Evolutionary conservation across 2,888 invertebrate genomes (phyloP).

Genomic region (Drosophila crucigera): DNA sequence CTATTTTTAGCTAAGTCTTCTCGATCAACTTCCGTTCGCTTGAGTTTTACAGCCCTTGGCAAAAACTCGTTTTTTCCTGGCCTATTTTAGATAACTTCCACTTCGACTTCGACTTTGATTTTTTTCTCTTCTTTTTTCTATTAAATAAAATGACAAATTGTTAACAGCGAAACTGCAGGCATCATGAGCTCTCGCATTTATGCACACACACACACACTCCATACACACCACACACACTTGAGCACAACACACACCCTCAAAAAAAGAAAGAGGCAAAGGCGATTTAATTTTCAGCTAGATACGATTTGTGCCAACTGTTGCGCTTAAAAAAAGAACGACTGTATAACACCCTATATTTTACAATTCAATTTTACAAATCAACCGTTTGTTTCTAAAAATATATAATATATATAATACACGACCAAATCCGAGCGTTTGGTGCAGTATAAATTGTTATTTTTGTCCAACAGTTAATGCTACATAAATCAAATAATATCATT

Average conservation of each 20-base stretch:
- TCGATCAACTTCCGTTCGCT: slow-evolving; percentile 34
- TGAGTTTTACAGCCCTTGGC: not conserved
- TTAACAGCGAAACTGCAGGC: slow-evolving; percentile 6
- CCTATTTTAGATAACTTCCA: not conserved
- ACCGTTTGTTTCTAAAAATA: not conserved
- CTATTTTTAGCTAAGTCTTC: slow-evolving; percentile 41
- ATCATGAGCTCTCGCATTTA: not conserved
- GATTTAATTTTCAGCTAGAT: not conserved
- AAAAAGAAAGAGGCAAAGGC: not conserved
- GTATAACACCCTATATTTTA: not conserved
- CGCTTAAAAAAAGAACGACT: not conserved
- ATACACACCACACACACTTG: slow-evolving; percentile 1
- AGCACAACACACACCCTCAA: not conserved
- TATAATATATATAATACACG: not conserved
- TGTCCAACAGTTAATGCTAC: not conserved
- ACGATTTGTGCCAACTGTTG: not conserved
- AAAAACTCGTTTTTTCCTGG: slow-evolving; percentile 15
- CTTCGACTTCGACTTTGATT: not conserved
- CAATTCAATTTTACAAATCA: not conserved
- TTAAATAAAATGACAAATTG: slow-evolving; percentile 11
- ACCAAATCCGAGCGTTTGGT: not conserved
- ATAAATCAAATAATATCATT: not conserved
- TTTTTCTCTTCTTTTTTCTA: not conserved
- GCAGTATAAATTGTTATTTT: not conserved
- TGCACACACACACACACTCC: not conserved